These are phyloP conservation scores for Lasioglossum albipes DNA, from an alignment of 1,140 invertebrate species.

Conservation along the genomic window DNA sequence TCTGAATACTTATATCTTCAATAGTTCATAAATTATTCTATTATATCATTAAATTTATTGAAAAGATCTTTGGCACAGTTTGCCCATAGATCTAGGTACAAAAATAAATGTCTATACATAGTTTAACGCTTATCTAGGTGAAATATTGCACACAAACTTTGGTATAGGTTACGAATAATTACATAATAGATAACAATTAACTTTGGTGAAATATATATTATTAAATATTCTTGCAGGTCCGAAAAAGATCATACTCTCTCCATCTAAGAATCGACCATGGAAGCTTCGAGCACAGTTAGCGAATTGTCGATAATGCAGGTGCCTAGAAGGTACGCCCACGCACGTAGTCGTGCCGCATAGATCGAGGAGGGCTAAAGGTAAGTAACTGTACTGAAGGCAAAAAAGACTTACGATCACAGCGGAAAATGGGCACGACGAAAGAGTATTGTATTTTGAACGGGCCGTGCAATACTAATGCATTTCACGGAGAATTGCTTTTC, in stretches of 20 bases:
- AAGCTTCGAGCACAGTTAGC: background rate
- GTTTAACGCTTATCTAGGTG: too few relatives aligned
- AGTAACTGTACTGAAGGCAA: conserved; percentile 17
- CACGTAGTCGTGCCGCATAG: too few relatives aligned
- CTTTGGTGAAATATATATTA: too few relatives aligned
- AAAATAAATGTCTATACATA: too few relatives aligned
- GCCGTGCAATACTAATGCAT: conserved; percentile 50
- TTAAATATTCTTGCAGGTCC: background rate
- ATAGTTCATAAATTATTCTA: too few relatives aligned
- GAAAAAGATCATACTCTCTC: conserved; percentile 13
- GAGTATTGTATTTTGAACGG: conserved; percentile 31
- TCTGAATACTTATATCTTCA: too few relatives aligned
- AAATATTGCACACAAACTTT: too few relatives aligned
- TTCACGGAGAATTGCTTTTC: conserved; percentile 68
- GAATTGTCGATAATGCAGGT: conserved; percentile 42
- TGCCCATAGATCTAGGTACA: too few relatives aligned
- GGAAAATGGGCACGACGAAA: conserved; percentile 16
- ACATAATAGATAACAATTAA: too few relatives aligned
- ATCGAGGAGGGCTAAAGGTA: background rate
- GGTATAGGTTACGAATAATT: too few relatives aligned
- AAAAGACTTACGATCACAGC: conserved; percentile 6
- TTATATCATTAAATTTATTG: background rate
- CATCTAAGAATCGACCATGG: conserved; percentile 11
- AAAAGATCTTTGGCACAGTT: too few relatives aligned
- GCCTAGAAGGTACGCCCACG: background rate